A percentile compares a stretch with the other conserved stretches of the same genome.
phyloP scores from a whole-genome alignment of 2,797 vertebrate genomes.

The Vultur gryphus region DNA sequence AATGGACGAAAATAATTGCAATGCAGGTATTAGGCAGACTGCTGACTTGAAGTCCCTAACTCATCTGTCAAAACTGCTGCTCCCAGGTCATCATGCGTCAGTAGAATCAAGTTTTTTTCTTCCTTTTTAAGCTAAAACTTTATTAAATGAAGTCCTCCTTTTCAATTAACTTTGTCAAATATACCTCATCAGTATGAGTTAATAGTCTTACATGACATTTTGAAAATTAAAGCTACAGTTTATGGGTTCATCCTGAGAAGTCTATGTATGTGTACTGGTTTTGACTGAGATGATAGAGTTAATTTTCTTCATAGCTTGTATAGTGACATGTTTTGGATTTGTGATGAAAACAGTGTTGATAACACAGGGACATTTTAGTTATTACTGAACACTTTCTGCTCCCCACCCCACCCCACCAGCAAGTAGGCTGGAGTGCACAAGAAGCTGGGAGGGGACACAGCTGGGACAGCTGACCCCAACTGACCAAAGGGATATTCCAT shows the following conservation, averaged over 20 bases:
- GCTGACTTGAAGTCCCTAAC: not conserved
- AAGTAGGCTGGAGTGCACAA: not conserved
- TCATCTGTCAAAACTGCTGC: not conserved
- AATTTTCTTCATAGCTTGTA: not conserved
- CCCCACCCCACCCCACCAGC: not conserved
- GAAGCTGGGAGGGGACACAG: not conserved
- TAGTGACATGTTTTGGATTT: not conserved
- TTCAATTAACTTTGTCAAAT: not conserved
- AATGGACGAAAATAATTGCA: not conserved
- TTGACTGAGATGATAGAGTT: not conserved
- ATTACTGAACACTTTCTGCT: not conserved
- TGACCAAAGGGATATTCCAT: not conserved
- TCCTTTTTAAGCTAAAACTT: not conserved
- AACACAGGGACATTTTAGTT: not conserved
- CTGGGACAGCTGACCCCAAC: not conserved
- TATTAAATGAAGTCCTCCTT: not conserved
- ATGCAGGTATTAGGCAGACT: not conserved
- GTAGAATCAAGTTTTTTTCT: not conserved
- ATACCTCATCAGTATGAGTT: not conserved
- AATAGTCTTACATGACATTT: not conserved
- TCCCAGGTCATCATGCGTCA: not conserved
- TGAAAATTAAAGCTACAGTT: not conserved
- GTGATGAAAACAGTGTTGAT: not conserved
- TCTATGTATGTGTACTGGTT: not conserved
- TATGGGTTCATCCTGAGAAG: not conserved